Evolutionary conservation across 2,797 vertebrate species (phyloP).

Genomic region (Pogonophryne albipinna): DNA sequence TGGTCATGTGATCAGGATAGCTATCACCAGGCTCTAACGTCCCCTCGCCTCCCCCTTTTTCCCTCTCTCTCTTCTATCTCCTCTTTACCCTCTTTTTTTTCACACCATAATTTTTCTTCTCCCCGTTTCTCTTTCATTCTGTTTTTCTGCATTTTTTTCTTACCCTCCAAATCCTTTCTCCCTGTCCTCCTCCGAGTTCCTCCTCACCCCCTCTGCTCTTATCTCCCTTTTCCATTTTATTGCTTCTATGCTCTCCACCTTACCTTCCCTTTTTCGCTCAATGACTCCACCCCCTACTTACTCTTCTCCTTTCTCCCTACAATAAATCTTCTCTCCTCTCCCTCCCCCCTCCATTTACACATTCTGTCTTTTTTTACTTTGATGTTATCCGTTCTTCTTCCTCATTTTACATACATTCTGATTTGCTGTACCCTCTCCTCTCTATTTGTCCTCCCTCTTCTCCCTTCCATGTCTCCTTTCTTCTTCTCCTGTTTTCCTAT

Average conservation of each 20-base stretch:
- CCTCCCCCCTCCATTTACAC: neutral
- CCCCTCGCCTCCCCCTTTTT: slow-evolving; percentile 10
- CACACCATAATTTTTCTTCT: neutral
- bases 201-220: slow-evolving; percentile 13
- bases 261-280: slow-evolving; percentile 2
- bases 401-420: neutral
- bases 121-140: neutral
- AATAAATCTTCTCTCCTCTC: slow-evolving; percentile 36
- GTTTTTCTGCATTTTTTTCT: neutral
- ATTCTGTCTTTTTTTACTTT: neutral
- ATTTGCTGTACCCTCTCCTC: neutral
- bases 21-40: slow-evolving; percentile 47
- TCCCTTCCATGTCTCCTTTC: neutral
- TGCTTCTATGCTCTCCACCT: slow-evolving; percentile 28
- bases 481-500: neutral
- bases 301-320: slow-evolving; percentile 4
- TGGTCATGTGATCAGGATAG: slow-evolving; percentile 54
- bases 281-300: neutral
- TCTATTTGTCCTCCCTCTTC: neutral
- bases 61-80: slow-evolving; percentile 23
- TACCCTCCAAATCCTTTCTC: slow-evolving; percentile 17
- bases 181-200: neutral
- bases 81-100: slow-evolving; percentile 23
- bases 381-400: neutral
- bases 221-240: slow-evolving; percentile 45